These are phyloP conservation scores for Daboia siamensis DNA, from an alignment of 2,113 vertebrate genomes.

Conservation along the genomic window DNA sequence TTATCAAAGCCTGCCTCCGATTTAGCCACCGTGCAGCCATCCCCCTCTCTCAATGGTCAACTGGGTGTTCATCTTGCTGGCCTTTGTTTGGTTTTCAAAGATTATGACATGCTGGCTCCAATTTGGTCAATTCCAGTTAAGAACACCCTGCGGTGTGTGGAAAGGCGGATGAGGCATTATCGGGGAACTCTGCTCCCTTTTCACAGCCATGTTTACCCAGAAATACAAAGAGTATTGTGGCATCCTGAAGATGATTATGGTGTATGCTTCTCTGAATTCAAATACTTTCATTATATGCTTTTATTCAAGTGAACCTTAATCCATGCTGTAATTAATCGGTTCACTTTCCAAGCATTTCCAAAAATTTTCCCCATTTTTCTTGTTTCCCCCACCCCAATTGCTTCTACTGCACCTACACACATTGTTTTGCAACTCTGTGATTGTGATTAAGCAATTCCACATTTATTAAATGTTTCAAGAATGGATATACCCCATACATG, in stretches of 20 bases:
- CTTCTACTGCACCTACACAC: neutral
- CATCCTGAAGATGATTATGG: neutral
- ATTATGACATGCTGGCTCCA: neutral
- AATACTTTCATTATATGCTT: neutral
- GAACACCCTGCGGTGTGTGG: neutral
- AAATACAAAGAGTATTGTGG: neutral
- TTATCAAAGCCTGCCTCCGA: conserved; percentile 62
- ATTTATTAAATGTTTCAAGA: neutral
- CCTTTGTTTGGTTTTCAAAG: conserved; percentile 24
- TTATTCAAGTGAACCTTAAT: neutral
- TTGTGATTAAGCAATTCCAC: neutral
- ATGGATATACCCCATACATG: fast-evolving
- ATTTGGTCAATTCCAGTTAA: neutral
- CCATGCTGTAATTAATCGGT: neutral
- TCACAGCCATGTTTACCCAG: too few species aligned
- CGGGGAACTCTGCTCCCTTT: neutral
- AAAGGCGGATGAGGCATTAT: neutral
- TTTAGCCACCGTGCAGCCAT: conserved; percentile 71
- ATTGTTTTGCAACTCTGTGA: neutral
- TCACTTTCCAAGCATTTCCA: neutral
- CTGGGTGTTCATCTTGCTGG: conserved; percentile 29
- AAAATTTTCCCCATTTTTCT: neutral
- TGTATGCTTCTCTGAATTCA: neutral
- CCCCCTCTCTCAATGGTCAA: conserved; percentile 35
- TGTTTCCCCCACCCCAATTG: neutral